These are phyloP conservation scores for Myiotriccus ornatus DNA, from an alignment of 2,797 vertebrate genomes.

Conservation along the genomic window DNA sequence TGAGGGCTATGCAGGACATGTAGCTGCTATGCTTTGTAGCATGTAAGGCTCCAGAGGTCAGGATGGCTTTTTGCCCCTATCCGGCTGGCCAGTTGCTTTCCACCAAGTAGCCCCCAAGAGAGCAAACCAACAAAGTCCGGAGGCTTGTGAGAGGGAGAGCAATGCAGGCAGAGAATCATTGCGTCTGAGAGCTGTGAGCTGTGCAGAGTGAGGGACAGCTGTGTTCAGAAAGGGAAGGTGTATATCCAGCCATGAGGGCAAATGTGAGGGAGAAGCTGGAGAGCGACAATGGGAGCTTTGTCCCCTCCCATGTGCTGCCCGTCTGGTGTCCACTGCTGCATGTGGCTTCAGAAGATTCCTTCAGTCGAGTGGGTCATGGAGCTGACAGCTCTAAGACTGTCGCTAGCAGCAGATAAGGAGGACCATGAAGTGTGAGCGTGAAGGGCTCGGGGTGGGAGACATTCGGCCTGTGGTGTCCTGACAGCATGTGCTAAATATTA, in stretches of 20 bases:
- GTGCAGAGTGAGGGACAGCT: neutral
- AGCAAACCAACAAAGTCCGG: neutral
- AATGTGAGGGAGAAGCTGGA: neutral
- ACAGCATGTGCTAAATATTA: neutral
- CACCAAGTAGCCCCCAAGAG: neutral
- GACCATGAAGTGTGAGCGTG: neutral
- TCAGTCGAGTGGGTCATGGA: neutral
- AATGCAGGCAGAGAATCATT: neutral
- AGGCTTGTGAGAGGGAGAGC: too few relatives aligned
- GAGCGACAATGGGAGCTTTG: neutral
- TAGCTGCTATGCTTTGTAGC: neutral
- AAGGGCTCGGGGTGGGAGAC: neutral
- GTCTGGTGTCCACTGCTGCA: neutral
- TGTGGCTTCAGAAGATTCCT: neutral
- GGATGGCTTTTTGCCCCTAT: fast-evolving
- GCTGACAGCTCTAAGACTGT: neutral
- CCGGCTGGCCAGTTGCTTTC: neutral
- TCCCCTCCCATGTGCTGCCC: neutral
- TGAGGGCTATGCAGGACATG: neutral
- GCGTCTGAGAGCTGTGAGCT: neutral
- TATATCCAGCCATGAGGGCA: neutral
- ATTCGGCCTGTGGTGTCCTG: neutral
- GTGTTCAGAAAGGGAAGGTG: neutral
- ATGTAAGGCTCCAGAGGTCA: fast-evolving
- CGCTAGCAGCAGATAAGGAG: neutral